Evolutionary conservation across 2,113 vertebrate genomes (phyloP), one percentile per base, ranked within the genome.

Genomic region (Tychaedon coryphoeus): DNA sequence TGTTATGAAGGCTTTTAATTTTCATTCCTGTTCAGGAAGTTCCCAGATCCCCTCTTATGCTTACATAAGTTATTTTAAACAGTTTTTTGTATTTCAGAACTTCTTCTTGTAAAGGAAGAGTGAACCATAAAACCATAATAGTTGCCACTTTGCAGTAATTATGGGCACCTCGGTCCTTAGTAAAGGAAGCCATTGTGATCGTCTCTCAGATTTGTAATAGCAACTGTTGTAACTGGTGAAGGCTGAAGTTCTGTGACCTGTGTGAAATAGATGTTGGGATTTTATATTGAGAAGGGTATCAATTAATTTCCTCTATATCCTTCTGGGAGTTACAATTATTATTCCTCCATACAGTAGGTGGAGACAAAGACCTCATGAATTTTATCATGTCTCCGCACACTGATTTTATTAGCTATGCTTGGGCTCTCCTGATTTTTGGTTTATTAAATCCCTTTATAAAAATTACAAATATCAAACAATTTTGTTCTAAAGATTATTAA

Each of bases 311-410:
- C 24, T 62, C 34, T 65, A 19, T 31, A 24, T 56, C 57, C 57
- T 42, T 66, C 40, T 71, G 53, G 69, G 45, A 86, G 47, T 60
- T 91, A 56, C 1, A 36, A 65, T 48, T 73, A 69, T 65, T 95
- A 92, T 90, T 97, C 33, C 76, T 96, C 66, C 90, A 69, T 64
- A 54, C 96, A 96, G 93, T 89, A 97, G 97, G 83, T 95, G 96
- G 96, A 97, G 96, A 97, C 97, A 97, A 96, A 97, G 95, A 97
- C 96, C 87, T 95, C 61, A 73, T 61, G 40, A 96, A 97, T 90
- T 83, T 83, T 72, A 43, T 45, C 33, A 33, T 84, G n/a, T 79
- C n/a, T 76, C 34, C 15, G 31, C 48, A 58, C 56, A 42, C 47
- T 81, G 78, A 77, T 74, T 88, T 92, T 75, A 40, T 65, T 74